phyloP scores from a whole-genome alignment of 2,888 invertebrate genomes.

The Melanargia galathea region DNA sequence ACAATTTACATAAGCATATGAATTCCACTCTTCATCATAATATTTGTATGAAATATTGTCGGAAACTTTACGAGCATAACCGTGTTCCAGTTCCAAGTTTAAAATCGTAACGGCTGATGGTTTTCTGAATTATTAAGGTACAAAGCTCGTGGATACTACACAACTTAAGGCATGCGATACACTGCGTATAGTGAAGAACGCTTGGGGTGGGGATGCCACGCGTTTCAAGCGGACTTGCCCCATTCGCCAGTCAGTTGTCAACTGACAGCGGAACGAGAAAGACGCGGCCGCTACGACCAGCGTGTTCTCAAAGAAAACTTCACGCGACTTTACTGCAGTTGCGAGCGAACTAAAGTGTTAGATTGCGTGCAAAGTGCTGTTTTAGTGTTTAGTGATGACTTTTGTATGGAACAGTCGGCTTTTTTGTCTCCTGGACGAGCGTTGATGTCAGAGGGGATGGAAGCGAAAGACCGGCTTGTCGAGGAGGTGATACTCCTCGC shows the following conservation, averaged over 20 bases:
- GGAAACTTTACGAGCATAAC: constrained; percentile 19
- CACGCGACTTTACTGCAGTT: constrained; percentile 76
- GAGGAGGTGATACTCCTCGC: constrained; percentile 78
- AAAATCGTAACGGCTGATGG: constrained; percentile 37
- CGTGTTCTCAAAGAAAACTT: constrained; percentile 77
- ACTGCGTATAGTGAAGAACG: constrained; percentile 17
- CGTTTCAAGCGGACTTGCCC: constrained; percentile 47
- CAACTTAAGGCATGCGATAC: constrained; percentile 16
- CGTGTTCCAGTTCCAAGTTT: constrained; percentile 35
- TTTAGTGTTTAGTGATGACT: constrained; percentile 77
- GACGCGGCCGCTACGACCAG: constrained; percentile 71
- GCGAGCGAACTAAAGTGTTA: constrained; percentile 66
- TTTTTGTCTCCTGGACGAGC: constrained; percentile 74
- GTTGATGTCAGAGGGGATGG: constrained; percentile 78
- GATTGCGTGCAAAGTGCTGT: constrained; percentile 63
- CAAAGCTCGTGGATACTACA: constrained; percentile 22
- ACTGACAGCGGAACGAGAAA: constrained; percentile 72
- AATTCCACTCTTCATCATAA: neutral
- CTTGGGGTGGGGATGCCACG: constrained; percentile 53
- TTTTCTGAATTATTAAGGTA: constrained; percentile 23
- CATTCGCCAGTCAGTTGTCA: constrained; percentile 65
- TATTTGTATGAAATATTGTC: constrained; percentile 6
- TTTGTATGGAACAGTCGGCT: constrained; percentile 66
- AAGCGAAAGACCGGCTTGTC: constrained; percentile 70
- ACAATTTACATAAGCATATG: neutral